These are phyloP conservation scores for Ariolimax columbianus DNA, from an alignment of 2,888 invertebrate species.

Conservation along the genomic window DNA sequence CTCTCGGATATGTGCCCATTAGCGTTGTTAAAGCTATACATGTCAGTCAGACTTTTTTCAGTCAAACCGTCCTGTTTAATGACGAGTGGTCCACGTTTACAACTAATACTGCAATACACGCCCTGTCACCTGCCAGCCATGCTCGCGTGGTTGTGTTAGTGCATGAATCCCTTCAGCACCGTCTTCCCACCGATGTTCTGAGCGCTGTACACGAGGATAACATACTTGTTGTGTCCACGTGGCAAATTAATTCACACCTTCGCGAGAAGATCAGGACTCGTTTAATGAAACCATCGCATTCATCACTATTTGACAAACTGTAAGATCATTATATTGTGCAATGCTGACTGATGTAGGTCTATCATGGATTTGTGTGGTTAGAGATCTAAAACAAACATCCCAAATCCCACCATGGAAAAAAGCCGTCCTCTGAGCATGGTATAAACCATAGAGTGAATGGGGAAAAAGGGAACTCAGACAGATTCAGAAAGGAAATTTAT, in stretches of 20 bases:
- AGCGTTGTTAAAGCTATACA: slow-evolving; percentile 33
- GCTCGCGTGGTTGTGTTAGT: slow-evolving; percentile 28
- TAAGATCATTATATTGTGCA: too few species aligned
- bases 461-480: too few species aligned
- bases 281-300: too few species aligned
- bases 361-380: too few species aligned
- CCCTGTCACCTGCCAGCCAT: slow-evolving; percentile 21
- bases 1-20: neutral
- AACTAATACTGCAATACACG: slow-evolving; percentile 17
- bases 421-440: too few species aligned
- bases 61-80: slow-evolving; percentile 6
- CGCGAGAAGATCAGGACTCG: neutral
- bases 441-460: too few species aligned
- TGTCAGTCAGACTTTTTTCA: slow-evolving; percentile 24
- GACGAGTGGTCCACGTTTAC: slow-evolving; percentile 44
- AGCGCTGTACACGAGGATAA: slow-evolving; percentile 36
- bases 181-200: slow-evolving; percentile 17
- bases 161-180: neutral
- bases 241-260: neutral
- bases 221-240: slow-evolving; percentile 2
- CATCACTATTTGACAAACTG: too few species aligned
- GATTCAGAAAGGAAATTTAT: too few species aligned
- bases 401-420: too few species aligned
- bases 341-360: too few species aligned
- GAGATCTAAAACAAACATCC: too few species aligned